phyloP scores from a whole-genome alignment of 1,140 invertebrate species.

The Hycleus cichorii region DNA sequence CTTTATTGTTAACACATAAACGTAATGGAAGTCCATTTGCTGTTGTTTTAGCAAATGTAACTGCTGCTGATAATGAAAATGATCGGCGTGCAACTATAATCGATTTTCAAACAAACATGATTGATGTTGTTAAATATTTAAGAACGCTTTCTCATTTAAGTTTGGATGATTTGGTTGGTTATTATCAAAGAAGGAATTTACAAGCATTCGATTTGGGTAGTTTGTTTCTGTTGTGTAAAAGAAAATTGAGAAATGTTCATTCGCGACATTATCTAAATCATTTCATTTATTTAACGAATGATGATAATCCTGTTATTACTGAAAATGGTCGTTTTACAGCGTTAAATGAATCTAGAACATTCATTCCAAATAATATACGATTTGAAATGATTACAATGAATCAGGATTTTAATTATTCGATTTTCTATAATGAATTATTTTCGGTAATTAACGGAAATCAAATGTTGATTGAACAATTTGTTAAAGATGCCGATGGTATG shows the following conservation, averaged over 20 bases:
- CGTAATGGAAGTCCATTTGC: constrained; percentile 19
- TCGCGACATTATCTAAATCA: constrained; percentile 23
- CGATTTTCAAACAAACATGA: constrained; percentile 21
- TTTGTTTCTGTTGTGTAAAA: constrained; percentile 29
- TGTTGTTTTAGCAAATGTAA: constrained; percentile 13
- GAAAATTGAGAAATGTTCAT: constrained; percentile 26
- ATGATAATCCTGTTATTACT: constrained; percentile 27
- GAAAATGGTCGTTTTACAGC: constrained; percentile 22
- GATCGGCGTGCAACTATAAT: constrained; percentile 2
- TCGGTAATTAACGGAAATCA: background rate
- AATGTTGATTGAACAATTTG: background rate
- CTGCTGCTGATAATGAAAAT: background rate
- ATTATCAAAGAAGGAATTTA: constrained; percentile 19
- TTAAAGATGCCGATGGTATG: constrained; percentile 23
- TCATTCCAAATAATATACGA: constrained; percentile 22
- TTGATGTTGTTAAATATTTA: constrained; percentile 24
- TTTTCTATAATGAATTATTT: constrained; percentile 30
- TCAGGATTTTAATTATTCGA: constrained; percentile 21
- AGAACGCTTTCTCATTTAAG: constrained; percentile 12
- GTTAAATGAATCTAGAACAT: constrained; percentile 29
- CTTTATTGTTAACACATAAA: constrained; percentile 1
- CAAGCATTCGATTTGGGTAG: constrained; percentile 20
- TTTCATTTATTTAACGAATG: constrained; percentile 27
- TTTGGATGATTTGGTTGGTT: constrained; percentile 17
- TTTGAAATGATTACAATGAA: constrained; percentile 26